Percentiles rank a stretch among this genome's conserved stretches.
These are phyloP conservation scores for Channallabes apus DNA, from an alignment of 2,797 vertebrate species.

Conservation along the genomic window DNA sequence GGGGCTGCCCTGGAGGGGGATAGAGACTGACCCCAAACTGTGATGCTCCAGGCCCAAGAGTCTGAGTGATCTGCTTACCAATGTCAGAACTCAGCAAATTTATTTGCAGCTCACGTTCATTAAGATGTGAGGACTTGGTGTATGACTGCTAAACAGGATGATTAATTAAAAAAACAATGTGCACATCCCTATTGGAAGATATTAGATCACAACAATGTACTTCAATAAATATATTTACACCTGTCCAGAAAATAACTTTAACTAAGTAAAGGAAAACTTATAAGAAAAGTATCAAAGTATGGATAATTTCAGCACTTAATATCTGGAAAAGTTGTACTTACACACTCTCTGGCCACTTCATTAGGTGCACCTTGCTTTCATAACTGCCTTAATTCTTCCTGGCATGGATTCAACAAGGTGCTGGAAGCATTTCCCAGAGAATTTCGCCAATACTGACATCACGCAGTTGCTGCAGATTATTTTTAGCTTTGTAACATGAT, in stretches of 20 bases:
- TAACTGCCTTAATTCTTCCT: too few relatives aligned
- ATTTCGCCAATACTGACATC: too few relatives aligned
- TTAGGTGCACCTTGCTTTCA: too few relatives aligned
- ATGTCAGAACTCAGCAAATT: constrained; percentile 68
- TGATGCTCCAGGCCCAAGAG: constrained; percentile 67
- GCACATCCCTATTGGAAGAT: constrained; percentile 21
- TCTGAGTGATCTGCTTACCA: constrained; percentile 58
- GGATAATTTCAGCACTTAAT: background rate
- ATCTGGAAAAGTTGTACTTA: background rate
- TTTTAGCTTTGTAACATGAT: too few relatives aligned
- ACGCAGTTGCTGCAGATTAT: too few relatives aligned
- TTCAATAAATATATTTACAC: background rate
- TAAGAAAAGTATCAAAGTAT: too few relatives aligned
- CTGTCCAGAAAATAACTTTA: background rate
- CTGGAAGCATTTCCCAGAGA: too few relatives aligned
- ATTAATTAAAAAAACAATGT: constrained; percentile 43
- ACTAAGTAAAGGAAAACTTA: background rate
- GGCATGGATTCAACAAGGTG: too few relatives aligned
- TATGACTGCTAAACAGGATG: constrained; percentile 37
- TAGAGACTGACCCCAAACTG: constrained; percentile 87
- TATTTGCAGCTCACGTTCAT: constrained; percentile 67
- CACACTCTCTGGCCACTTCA: too few relatives aligned
- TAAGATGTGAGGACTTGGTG: constrained; percentile 51
- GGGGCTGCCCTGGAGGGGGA: constrained; percentile 74
- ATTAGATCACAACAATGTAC: background rate